A percentile compares a stretch with the other conserved stretches of the same genome.
Conservation (phyloP, 2,888 invertebrate genomes). For the Nyleta sp. region DNA sequence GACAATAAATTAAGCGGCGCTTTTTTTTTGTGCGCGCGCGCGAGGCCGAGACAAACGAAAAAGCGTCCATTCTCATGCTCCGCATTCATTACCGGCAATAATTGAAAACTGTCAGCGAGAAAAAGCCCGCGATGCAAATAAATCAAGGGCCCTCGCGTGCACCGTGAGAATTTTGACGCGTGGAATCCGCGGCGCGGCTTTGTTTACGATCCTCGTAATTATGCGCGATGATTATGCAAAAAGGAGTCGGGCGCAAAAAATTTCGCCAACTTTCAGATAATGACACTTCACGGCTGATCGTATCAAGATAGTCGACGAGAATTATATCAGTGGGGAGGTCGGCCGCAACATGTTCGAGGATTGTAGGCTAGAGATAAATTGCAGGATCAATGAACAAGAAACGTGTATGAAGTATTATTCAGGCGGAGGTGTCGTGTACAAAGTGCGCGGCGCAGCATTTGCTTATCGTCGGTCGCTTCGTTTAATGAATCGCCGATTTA, state of each 20-base stretch:
- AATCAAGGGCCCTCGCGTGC: constrained; percentile 15
- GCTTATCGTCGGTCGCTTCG: constrained; percentile 54
- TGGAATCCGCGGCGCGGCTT: constrained; percentile 26
- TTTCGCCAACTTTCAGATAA: constrained; percentile 53
- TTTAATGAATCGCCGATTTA: constrained; percentile 63
- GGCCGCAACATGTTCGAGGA: constrained; percentile 33
- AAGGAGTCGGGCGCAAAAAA: constrained; percentile 2
- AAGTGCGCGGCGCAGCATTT: constrained; percentile 33
- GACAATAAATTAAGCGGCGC: constrained; percentile 33
- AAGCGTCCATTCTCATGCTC: constrained; percentile 9
- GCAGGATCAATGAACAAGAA: constrained; percentile 54
- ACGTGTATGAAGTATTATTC: constrained; percentile 50
- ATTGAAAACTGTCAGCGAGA: constrained; percentile 35
- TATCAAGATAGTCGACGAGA: constrained; percentile 48
- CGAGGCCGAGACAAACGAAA: constrained; percentile 5
- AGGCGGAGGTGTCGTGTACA: constrained; percentile 50
- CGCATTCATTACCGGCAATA: constrained; percentile 16
- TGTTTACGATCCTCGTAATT: constrained; percentile 46
- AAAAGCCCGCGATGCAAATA: constrained; percentile 8
- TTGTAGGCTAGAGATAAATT: constrained; percentile 51
- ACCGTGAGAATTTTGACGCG: constrained; percentile 41
- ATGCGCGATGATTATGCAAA: constrained; percentile 52
- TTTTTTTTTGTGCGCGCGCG: background rate
- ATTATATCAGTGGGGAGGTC: constrained; percentile 52
- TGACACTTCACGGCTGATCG: constrained; percentile 54